Conservation (phyloP, 2,888 invertebrate genomes). For the Lycophotia porphyrea region DNA sequence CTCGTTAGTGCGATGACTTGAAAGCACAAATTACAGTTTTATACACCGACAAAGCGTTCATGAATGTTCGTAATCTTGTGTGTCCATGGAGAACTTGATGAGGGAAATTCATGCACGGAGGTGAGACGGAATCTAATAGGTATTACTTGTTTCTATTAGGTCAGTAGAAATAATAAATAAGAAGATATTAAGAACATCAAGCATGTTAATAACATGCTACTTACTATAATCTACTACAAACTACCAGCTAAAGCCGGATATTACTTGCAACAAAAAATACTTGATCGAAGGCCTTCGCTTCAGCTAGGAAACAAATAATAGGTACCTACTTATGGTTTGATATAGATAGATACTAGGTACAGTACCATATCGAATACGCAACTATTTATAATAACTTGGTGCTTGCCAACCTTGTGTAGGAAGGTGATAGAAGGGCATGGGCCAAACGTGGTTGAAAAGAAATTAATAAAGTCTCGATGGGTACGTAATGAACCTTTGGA, state of each 20-base stretch:
- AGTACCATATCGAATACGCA: not conserved
- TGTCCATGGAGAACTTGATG: slow-evolving; percentile 39
- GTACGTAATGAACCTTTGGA: too few relatives aligned
- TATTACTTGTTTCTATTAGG: not conserved
- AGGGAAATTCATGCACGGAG: slow-evolving; percentile 31
- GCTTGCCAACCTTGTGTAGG: not conserved
- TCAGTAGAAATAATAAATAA: not conserved
- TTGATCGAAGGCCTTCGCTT: slow-evolving; percentile 2
- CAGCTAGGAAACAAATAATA: not conserved
- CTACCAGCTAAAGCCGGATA: not conserved
- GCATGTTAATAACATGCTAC: not conserved
- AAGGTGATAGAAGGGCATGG: not conserved
- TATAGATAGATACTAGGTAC: not conserved
- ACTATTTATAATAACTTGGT: not conserved
- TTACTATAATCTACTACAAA: not conserved
- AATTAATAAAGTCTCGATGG: not conserved
- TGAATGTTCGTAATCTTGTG: slow-evolving; percentile 19
- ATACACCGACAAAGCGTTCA: slow-evolving; percentile 3
- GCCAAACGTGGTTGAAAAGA: not conserved
- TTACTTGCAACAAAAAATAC: slow-evolving; percentile 11
- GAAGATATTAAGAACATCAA: not conserved
- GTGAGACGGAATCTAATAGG: slow-evolving; percentile 40
- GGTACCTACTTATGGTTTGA: not conserved
- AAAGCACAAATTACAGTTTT: slow-evolving; percentile 33
- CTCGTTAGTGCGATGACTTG: slow-evolving; percentile 45